Base-by-base conservation (phyloP, 2,797 vertebrate genomes). In the Notoglanidium macrostoma region DNA sequence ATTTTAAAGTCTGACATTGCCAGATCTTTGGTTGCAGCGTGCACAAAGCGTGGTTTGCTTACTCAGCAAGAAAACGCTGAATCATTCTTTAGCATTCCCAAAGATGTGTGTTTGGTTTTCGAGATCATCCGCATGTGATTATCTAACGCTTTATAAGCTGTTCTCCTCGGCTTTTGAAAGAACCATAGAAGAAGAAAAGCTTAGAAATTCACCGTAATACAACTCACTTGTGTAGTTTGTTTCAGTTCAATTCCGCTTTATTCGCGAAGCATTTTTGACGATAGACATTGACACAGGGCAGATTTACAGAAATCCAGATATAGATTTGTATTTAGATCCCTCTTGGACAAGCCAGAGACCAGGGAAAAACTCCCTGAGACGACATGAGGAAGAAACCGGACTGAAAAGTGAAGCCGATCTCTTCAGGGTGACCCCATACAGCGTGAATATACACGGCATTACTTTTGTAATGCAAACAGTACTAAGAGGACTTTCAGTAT, bases 91-190 rank as follows among this genome's bases (percentile, higher is more conserved):
- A 67, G 11, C 35, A 3, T n/a, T 61, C 35, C 57, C 35, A 86
- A 23, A 51, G n/a, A 9, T 3, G 49, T 2, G 57, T 63, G 74
- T 76, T 65, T 79, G 74, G 68, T 19, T 80, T 40, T 6, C 6
- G 40, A 54, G 26, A 54, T 55, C 83, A 21, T 79, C 82, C 61
- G 77, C 74, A 59, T 70, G 73, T 15, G 23, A 77, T 84, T 51
- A 29, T 77, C 54, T 2, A 15, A 51, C 17, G 57, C 11, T 21
- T 86, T 21, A 78, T 57, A 55, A 54, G 44, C 44, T 35, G 2
- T 15, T 74, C 21, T 57, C 5, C 59, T 46, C 61, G 59, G 54
- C 46, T 54, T 61, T 59, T 40, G 23, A 29, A 65, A 63, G 44
- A 46, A 49, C 73, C 26, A 8, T 17, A 17, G 14, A 5, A 51